Evolutionary conservation across 1,140 invertebrate species (phyloP).

Genomic region (Coboldia fuscipes): DNA sequence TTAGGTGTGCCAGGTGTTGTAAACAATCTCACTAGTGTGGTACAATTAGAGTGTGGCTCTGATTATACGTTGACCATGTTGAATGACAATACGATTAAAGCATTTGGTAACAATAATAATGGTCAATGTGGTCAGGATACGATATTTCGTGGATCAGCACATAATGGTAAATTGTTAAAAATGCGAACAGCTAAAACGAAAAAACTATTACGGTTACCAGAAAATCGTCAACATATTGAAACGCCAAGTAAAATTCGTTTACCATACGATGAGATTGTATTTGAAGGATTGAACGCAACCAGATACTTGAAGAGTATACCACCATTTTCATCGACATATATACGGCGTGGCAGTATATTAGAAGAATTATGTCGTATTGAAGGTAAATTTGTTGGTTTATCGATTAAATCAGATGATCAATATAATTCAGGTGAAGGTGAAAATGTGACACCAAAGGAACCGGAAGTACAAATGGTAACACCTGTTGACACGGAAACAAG

Average conservation of each 20-base stretch:
- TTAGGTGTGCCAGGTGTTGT: constrained; percentile 18
- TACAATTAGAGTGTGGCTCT: constrained; percentile 29
- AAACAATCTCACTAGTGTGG: constrained; percentile 17
- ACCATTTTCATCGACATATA: constrained; percentile 9
- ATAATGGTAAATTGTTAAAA: no score
- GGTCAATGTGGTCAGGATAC: no score
- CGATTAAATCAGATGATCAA: constrained; percentile 13
- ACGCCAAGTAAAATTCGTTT: no score
- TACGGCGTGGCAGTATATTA: neutral
- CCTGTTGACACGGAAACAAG: neutral
- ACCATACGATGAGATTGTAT: no score
- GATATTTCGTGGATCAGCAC: no score
- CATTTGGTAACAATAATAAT: constrained; percentile 37
- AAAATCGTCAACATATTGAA: neutral
- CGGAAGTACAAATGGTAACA: neutral
- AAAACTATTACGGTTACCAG: no score
- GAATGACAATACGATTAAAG: constrained; percentile 27
- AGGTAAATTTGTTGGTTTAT: constrained; percentile 5
- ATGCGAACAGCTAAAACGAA: no score
- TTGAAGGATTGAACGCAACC: no score
- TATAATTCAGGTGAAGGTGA: no score
- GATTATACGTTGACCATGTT: constrained; percentile 37
- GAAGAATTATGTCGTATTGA: constrained; percentile 10
- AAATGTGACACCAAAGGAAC: no score
- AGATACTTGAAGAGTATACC: constrained; percentile 13